These are phyloP conservation scores for Mesochorus sp. DNA, from an alignment of 2,888 invertebrate species.

Conservation along the genomic window DNA sequence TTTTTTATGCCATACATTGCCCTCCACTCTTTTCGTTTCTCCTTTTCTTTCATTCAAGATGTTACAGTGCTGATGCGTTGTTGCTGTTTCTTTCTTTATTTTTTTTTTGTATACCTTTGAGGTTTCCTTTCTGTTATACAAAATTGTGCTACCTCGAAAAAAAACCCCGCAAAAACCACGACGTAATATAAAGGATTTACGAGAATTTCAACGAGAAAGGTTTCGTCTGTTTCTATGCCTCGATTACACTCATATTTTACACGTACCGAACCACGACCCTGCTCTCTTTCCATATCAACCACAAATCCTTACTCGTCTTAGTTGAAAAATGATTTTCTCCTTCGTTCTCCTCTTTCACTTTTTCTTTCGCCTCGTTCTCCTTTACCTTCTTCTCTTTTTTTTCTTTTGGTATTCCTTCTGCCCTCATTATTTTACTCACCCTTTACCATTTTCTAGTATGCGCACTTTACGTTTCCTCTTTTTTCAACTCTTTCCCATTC, in stretches of 20 bases:
- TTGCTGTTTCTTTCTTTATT: neutral
- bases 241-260: constrained; percentile 57
- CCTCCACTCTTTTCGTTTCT: constrained; percentile 11
- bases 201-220: constrained; percentile 44
- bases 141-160: constrained; percentile 27
- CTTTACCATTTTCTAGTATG: neutral
- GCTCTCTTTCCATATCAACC: neutral
- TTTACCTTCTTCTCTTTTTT: constrained; percentile 1
- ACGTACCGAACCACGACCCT: constrained; percentile 41
- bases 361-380: neutral
- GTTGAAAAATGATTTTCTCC: constrained; percentile 13
- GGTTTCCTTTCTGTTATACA: constrained; percentile 19
- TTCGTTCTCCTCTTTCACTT: neutral
- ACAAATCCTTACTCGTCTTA: neutral
- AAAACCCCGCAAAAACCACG: constrained; percentile 20
- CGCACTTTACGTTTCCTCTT: constrained; percentile 38
- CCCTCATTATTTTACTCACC: constrained; percentile 19
- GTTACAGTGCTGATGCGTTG: constrained; percentile 49
- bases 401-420: neutral
- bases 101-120: constrained; percentile 3
- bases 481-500: constrained; percentile 6
- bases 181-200: constrained; percentile 57
- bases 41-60: constrained; percentile 38
- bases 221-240: constrained; percentile 49
- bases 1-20: constrained; percentile 40